Conservation (phyloP, 2,113 vertebrate genomes). For the Tetraodon nigroviridis region DNA sequence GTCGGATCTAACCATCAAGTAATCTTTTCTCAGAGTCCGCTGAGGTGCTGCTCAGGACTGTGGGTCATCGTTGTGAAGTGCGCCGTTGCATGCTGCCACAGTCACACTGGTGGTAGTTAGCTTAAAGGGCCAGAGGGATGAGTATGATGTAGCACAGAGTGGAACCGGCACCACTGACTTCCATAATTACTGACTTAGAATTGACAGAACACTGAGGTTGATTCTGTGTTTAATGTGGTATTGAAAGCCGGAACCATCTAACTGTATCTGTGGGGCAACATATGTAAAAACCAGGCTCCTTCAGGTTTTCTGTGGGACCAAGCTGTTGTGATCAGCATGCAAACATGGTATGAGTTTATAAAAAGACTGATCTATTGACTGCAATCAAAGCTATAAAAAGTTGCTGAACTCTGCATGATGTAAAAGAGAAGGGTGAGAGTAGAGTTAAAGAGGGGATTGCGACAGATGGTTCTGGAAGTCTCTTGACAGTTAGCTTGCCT, state of each 20-base stretch:
- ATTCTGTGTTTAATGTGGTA: constrained; percentile 10
- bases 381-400: constrained; percentile 27
- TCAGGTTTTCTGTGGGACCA: neutral
- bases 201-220: constrained; percentile 13
- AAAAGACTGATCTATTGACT: constrained; percentile 23
- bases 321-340: constrained; percentile 13
- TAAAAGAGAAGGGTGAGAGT: constrained; percentile 11
- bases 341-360: constrained; percentile 38
- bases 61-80: constrained; percentile 42
- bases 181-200: constrained; percentile 20
- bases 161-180: constrained; percentile 29
- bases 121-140: constrained; percentile 28
- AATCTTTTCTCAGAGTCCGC: constrained; percentile 16
- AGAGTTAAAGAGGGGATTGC: constrained; percentile 45
- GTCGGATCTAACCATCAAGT: constrained; percentile 35
- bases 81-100: constrained; percentile 30
- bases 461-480: constrained; percentile 70
- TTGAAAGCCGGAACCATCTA: neutral
- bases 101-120: constrained; percentile 32
- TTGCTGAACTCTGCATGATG: constrained; percentile 26
- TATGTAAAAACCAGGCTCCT: neutral
- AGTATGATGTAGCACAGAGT: constrained; percentile 45
- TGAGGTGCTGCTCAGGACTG: constrained; percentile 15
- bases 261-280: neutral
- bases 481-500: constrained; percentile 67